These are phyloP conservation scores for Luscinia megarhynchos DNA, from an alignment of 2,797 vertebrate genomes.

Conservation along the genomic window DNA sequence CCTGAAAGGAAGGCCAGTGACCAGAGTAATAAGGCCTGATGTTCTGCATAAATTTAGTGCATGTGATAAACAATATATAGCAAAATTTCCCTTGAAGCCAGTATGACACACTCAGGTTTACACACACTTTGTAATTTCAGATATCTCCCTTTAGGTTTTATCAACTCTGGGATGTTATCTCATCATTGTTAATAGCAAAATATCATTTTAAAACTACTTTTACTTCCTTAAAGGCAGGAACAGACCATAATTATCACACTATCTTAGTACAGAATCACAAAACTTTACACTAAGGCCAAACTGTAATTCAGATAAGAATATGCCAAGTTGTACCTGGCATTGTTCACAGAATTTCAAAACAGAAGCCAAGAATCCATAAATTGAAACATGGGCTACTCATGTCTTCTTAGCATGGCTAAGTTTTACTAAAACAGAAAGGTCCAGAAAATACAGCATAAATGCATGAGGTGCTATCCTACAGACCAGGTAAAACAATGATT, in stretches of 20 bases:
- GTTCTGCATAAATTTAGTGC: background rate
- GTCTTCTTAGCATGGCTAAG: background rate
- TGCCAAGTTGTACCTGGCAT: background rate
- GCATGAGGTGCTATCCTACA: background rate
- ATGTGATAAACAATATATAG: background rate
- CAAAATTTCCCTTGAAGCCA: background rate
- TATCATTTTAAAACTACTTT: background rate
- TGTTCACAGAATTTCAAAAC: background rate
- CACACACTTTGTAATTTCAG: background rate
- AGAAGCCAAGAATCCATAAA: background rate
- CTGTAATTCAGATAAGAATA: background rate
- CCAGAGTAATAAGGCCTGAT: background rate
- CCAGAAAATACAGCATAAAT: background rate
- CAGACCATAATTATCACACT: background rate
- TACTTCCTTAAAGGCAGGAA: background rate
- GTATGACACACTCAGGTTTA: background rate
- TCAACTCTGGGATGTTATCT: background rate
- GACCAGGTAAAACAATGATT: background rate
- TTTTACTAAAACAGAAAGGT: background rate
- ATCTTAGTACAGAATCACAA: background rate
- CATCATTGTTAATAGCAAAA: background rate
- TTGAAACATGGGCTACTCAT: accelerated
- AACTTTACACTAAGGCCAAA: background rate
- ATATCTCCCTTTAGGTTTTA: background rate
- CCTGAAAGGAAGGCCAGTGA: background rate